Evolutionary conservation across 2,113 vertebrate genomes (phyloP).

Genomic region (Emydura subglobosa): DNA sequence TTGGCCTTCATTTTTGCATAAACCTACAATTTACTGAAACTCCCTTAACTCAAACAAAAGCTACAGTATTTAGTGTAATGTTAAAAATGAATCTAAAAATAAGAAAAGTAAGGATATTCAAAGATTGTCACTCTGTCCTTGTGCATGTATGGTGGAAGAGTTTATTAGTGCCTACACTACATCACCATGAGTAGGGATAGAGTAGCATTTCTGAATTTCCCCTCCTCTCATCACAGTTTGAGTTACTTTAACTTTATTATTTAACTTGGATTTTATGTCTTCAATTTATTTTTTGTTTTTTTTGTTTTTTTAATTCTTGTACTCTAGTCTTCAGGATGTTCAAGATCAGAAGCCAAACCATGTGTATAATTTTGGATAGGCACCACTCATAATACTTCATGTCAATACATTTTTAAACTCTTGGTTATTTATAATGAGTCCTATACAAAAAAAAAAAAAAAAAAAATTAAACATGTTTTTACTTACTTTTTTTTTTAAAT

Average conservation of each 20-base stretch:
- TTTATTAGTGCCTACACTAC: neutral
- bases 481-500: neutral
- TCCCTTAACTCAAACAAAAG: neutral
- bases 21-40: neutral
- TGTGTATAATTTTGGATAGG: constrained; percentile 37
- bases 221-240: neutral
- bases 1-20: neutral
- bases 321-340: neutral
- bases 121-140: neutral
- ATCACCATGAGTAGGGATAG: neutral
- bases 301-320: constrained; percentile 12
- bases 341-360: constrained; percentile 12
- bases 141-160: neutral
- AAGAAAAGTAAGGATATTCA: neutral
- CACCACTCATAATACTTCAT: neutral
- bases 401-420: neutral
- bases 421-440: neutral
- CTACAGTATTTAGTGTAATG: neutral
- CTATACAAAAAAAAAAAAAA: neutral
- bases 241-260: neutral
- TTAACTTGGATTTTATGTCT: neutral
- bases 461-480: neutral
- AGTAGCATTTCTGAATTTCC: neutral
- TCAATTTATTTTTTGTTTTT: neutral
- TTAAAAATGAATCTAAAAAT: neutral